Evolutionary conservation across 2,888 invertebrate genomes (phyloP).

Genomic region (Ochropacha duplaris): DNA sequence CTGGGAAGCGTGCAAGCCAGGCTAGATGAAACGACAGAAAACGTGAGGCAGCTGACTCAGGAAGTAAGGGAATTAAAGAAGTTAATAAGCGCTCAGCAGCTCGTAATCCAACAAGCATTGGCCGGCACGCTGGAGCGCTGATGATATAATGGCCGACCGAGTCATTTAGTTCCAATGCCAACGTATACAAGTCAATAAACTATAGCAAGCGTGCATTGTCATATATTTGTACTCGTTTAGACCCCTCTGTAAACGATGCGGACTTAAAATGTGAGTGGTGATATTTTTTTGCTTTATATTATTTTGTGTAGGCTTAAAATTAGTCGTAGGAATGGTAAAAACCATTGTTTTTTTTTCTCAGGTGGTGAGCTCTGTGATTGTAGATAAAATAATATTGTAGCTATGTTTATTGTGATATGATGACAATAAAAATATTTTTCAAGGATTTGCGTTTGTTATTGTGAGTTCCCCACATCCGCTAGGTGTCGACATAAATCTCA

Average conservation of each 20-base stretch:
- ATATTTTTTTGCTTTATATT: constrained; percentile 52
- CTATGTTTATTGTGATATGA: constrained; percentile 42
- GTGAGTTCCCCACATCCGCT: background rate
- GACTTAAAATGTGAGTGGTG: constrained; percentile 67
- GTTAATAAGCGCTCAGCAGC: constrained; percentile 76
- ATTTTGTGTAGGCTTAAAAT: constrained; percentile 5
- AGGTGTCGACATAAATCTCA: background rate
- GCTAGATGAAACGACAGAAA: constrained; percentile 87
- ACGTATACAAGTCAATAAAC: constrained; percentile 78
- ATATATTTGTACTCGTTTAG: constrained; percentile 50
- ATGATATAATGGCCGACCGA: constrained; percentile 69
- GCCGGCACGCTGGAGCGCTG: constrained; percentile 73
- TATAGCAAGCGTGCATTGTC: constrained; percentile 58
- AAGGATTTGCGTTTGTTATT: constrained; percentile 6
- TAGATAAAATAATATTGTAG: constrained; percentile 41
- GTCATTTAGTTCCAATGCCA: constrained; percentile 79
- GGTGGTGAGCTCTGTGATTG: constrained; percentile 55
- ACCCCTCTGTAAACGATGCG: constrained; percentile 51
- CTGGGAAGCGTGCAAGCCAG: constrained; percentile 84
- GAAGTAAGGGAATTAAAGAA: constrained; percentile 87
- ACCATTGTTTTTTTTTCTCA: constrained; percentile 32
- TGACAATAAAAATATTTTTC: constrained; percentile 46
- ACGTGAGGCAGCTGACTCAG: constrained; percentile 85
- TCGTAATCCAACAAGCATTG: constrained; percentile 76
- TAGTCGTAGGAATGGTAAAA: constrained; percentile 3